These are phyloP conservation scores for Polydrusus cervinus DNA, from an alignment of 2,888 invertebrate genomes.

Conservation along the genomic window DNA sequence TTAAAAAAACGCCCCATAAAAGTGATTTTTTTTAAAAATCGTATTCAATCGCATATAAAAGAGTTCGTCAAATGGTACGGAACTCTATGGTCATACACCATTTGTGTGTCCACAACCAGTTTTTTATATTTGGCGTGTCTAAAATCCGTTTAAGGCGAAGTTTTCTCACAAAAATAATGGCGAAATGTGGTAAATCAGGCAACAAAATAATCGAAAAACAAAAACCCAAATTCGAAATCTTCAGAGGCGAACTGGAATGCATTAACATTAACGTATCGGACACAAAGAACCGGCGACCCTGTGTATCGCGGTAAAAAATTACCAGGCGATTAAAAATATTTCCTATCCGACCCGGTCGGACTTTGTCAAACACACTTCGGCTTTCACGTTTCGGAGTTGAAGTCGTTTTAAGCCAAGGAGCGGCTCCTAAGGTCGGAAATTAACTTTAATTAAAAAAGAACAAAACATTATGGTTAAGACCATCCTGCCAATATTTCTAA, in stretches of 20 bases:
- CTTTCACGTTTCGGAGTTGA: constrained; percentile 58
- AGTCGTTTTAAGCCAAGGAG: not conserved
- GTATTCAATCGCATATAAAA: too few relatives aligned
- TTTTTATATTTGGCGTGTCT: too few relatives aligned
- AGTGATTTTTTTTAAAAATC: too few relatives aligned
- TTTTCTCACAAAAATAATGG: constrained; percentile 1
- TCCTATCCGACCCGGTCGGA: constrained; percentile 53
- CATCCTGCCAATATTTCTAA: too few relatives aligned
- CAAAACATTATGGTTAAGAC: too few relatives aligned
- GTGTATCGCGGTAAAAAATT: constrained; percentile 46
- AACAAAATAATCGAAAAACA: constrained; percentile 12
- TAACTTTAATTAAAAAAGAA: not conserved
- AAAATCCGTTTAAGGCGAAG: too few relatives aligned
- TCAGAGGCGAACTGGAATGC: constrained; percentile 40
- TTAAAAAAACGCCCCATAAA: too few relatives aligned
- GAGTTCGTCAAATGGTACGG: too few relatives aligned
- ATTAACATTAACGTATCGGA: constrained; percentile 38
- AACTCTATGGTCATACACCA: too few relatives aligned
- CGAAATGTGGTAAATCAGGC: not conserved
- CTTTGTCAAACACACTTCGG: constrained; percentile 62
- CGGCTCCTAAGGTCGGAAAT: not conserved
- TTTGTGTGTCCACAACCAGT: too few relatives aligned
- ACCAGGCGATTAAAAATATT: constrained; percentile 47
- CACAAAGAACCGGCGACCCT: constrained; percentile 36
- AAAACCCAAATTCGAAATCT: constrained; percentile 36